These are phyloP conservation scores for Agrypnus murinus DNA, from an alignment of 2,888 invertebrate species.

Conservation along the genomic window DNA sequence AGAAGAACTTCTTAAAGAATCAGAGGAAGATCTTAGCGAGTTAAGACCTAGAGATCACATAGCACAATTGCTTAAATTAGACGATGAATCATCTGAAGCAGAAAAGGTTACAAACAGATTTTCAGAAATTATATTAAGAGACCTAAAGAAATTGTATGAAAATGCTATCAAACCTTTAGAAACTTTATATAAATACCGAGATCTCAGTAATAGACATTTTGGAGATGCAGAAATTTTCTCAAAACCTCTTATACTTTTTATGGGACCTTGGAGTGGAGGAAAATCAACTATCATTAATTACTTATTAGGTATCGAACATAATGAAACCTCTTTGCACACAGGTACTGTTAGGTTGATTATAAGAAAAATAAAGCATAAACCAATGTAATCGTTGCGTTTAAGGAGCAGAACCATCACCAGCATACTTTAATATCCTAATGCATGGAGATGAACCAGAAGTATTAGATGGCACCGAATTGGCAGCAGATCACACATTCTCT, in stretches of 20 bases:
- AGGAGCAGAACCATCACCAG: constrained; percentile 96
- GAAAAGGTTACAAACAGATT: constrained; percentile 83
- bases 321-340: constrained; percentile 87
- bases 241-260: constrained; percentile 92
- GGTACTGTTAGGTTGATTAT: constrained; percentile 74
- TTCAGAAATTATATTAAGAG: constrained; percentile 86
- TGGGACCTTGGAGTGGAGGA: constrained; percentile 98
- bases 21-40: constrained; percentile 80
- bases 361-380: not conserved
- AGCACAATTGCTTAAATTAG: constrained; percentile 84
- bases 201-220: constrained; percentile 92
- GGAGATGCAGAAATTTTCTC: constrained; percentile 96
- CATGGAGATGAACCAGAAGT: constrained; percentile 90
- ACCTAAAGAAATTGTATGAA: constrained; percentile 90
- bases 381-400: constrained; percentile 47
- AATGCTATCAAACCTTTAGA: constrained; percentile 92
- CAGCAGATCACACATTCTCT: constrained; percentile 96
- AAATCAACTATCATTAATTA: constrained; percentile 97
- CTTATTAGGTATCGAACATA: constrained; percentile 90
- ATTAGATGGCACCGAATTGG: constrained; percentile 92
- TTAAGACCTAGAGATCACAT: constrained; percentile 87
- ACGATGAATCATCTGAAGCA: constrained; percentile 82
- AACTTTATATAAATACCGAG: constrained; percentile 92
- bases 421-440: constrained; percentile 94
- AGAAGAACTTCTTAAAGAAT: constrained; percentile 59